These are phyloP conservation scores for Diceros bicornis DNA, from an alignment of 2,797 vertebrate genomes.

Conservation along the genomic window DNA sequence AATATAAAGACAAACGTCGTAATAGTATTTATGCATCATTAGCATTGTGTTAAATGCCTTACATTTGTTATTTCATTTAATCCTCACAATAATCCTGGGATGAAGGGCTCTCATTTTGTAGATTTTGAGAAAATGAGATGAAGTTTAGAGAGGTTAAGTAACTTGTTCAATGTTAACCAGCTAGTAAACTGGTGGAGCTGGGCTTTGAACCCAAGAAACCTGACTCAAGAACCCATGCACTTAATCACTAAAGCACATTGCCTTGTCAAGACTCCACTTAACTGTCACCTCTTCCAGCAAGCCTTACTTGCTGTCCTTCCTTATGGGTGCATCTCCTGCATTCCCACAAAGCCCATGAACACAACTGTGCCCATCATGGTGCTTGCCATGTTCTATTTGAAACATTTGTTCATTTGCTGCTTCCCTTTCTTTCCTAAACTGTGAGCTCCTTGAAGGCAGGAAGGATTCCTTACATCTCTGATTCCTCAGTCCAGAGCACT, in stretches of 20 bases:
- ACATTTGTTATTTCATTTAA: background rate
- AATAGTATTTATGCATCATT: constrained; percentile 15
- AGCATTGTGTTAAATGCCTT: background rate
- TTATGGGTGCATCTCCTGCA: background rate
- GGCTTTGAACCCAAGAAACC: background rate
- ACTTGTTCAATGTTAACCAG: background rate
- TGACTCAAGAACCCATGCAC: background rate
- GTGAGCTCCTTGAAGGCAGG: background rate
- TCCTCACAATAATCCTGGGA: background rate
- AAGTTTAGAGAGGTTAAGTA: background rate
- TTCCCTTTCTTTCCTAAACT: background rate
- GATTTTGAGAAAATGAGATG: background rate
- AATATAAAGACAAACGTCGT: background rate
- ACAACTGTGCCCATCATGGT: background rate
- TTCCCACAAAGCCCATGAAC: background rate
- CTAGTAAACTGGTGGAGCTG: background rate
- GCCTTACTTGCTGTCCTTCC: background rate
- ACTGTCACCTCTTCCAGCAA: background rate
- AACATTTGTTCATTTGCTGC: background rate
- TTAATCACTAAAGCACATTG: background rate
- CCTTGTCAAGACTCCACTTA: background rate
- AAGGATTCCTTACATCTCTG: background rate
- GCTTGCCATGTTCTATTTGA: background rate
- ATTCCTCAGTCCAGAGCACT: background rate
- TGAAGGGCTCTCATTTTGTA: background rate